Base-by-base conservation (phyloP, 2,888 invertebrate genomes). In the Ophion ellenae region DNA sequence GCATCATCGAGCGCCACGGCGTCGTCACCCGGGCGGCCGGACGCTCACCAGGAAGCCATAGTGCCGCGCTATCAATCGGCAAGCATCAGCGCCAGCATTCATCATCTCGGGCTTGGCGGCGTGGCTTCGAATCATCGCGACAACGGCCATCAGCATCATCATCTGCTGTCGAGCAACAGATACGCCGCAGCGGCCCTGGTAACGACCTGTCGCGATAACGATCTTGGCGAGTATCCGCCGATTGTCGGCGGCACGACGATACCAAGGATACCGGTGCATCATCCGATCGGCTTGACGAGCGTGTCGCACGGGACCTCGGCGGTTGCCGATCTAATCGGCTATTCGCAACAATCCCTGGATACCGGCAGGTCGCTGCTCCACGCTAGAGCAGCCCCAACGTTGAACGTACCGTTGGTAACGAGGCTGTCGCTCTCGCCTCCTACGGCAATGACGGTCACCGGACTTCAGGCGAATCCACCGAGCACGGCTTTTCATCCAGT, bases 391-490 rank as follows among this genome's bases (percentile, higher is more conserved):
- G 90, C 92, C 4, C 90, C 92, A 77, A 71, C 81, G 5, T 61
- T 86, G 59, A 92, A 90, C 87, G 92, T 93, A 61, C 93, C 93
- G 0, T 86, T 93, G 47, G 92, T 92, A 9, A 91, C 92, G 20
- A 90, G 93, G 84, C 89, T 93, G 40, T 92, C 94, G 17, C 88
- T 93, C 28, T 93, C 96, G 32, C 94, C 95, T 9, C 95, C 95
- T 82, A 91, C 92, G 84, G 91, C 92, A 66, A 92, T 93, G 90
- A 91, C 92, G 61, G 92, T 92, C 36, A 87, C 91, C 61, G 90
- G 91, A 0, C 87, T 92, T 28, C 92, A 92, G 64, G 89, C 91
- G 3, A 86, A 90, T 10, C 89, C 90, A 66, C 86, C 89, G n/a
- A 90, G 92, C 17, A 86, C 92, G 9, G 90, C 92, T 4, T 87